Percentiles rank a stretch among this genome's conserved stretches.
Evolutionary conservation across 30 jellyfish, hydroid and myxozoan genomes (phyloP).

Genomic region (Chironex yamaguchii): DNA sequence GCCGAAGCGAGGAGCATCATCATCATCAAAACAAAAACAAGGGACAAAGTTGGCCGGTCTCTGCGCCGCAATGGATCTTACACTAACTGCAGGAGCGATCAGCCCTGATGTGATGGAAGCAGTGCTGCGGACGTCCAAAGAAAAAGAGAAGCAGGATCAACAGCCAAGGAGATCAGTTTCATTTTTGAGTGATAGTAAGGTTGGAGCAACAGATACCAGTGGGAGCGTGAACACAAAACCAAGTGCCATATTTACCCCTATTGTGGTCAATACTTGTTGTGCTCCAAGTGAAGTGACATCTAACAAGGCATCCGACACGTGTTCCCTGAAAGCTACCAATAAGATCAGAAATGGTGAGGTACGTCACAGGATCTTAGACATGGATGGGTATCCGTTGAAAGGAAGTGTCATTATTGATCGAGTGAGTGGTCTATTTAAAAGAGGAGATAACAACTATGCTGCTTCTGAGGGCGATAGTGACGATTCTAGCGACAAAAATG

Average conservation of each 20-base stretch:
- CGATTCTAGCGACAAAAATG: slow-evolving; percentile 19
- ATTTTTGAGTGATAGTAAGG: no score
- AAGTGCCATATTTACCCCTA: slow-evolving; percentile 53
- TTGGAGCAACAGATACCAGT: no score
- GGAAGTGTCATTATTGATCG: no score
- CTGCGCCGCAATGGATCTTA: slow-evolving; percentile 81
- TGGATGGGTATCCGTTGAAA: no score
- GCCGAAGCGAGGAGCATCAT: neutral
- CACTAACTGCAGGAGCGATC: slow-evolving; percentile 87
- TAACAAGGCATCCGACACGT: neutral
- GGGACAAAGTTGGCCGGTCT: slow-evolving; percentile 75
- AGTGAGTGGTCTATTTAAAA: no score
- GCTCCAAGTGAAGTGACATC: no score
- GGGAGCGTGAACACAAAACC: no score
- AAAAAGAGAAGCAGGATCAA: neutral
- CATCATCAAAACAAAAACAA: slow-evolving; percentile 2
- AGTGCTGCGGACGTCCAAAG: slow-evolving; percentile 28
- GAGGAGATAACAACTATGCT: no score
- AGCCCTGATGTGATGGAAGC: slow-evolving; percentile 70
- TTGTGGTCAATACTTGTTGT: slow-evolving; percentile 49
- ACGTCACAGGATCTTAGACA: neutral
- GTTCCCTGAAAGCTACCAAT: neutral
- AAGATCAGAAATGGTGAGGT: neutral
- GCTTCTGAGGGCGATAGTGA: slow-evolving; percentile 28
- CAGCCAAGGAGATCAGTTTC: slow-evolving; percentile 45